Percentiles rank a stretch among this genome's conserved stretches.
These are phyloP conservation scores for Zaprionus africanus DNA, from an alignment of 1,140 invertebrate genomes.

Conservation along the genomic window DNA sequence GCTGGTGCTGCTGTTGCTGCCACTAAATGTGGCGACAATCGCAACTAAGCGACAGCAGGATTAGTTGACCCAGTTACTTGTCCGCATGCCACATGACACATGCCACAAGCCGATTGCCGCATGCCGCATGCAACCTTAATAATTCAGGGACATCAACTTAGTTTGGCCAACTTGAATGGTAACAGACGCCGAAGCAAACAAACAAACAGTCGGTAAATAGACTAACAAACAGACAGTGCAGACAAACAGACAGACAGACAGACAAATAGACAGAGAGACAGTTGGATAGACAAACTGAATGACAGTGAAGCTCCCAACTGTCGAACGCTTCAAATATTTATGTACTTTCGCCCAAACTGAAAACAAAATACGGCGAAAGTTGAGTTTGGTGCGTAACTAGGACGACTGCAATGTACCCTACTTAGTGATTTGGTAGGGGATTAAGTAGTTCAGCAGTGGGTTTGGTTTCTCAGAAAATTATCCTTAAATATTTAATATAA, in stretches of 20 bases:
- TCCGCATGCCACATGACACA: conserved; percentile 42
- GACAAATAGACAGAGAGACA: conserved; percentile 24
- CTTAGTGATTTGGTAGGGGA: neutral
- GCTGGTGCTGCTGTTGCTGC: conserved; percentile 26
- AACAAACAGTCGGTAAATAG: conserved; percentile 33
- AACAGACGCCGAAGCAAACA: conserved; percentile 11
- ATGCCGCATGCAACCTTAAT: conserved; percentile 57
- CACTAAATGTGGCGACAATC: conserved; percentile 66
- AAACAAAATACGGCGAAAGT: conserved; percentile 53
- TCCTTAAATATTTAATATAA: neutral
- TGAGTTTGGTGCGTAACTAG: conserved; percentile 11
- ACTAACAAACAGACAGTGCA: conserved; percentile 40
- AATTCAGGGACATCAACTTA: conserved; percentile 69
- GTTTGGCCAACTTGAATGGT: conserved; percentile 19
- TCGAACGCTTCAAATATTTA: conserved; percentile 62
- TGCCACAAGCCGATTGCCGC: conserved; percentile 37
- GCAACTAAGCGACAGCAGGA: conserved; percentile 51
- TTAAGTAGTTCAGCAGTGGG: neutral
- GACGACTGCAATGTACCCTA: conserved; percentile 8
- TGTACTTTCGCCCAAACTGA: conserved; percentile 31
- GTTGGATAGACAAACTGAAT: conserved; percentile 19
- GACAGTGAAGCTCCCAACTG: conserved; percentile 52
- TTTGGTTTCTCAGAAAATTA: neutral
- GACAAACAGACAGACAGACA: conserved; percentile 25
- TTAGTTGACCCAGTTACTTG: conserved; percentile 71